Percentiles rank a stretch among this genome's conserved stretches.
Conservation (phyloP, 2,888 invertebrate genomes). For the Archaeoteleia sp. region DNA sequence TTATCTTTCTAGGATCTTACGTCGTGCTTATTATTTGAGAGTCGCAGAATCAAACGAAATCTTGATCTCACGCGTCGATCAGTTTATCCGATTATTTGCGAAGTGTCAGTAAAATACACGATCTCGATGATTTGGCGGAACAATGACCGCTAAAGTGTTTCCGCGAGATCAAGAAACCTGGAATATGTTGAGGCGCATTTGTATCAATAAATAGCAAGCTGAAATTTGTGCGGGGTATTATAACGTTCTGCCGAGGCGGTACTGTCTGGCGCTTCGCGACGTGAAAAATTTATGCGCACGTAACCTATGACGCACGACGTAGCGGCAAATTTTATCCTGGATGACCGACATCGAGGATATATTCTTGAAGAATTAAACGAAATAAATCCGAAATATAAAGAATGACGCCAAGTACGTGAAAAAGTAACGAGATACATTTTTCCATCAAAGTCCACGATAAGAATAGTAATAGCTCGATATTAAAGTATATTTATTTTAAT, state of each 20-base stretch:
- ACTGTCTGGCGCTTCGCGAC: slow-evolving; percentile 20
- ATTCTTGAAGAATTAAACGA: no score
- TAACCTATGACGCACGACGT: slow-evolving; percentile 20
- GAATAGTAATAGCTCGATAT: no score
- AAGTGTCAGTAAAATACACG: neutral
- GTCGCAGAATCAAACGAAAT: slow-evolving; percentile 3
- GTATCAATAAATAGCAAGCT: slow-evolving; percentile 30
- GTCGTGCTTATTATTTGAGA: no score
- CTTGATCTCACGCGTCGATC: neutral
- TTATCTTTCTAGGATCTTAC: no score
- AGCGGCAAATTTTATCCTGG: slow-evolving; percentile 21
- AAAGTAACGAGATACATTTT: no score
- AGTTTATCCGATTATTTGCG: slow-evolving; percentile 5
- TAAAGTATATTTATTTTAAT: no score
- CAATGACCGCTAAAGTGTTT: slow-evolving; percentile 15
- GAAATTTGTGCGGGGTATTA: slow-evolving; percentile 15
- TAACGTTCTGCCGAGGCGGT: slow-evolving; percentile 19
- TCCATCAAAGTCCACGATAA: no score
- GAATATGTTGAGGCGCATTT: slow-evolving; percentile 8
- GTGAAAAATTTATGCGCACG: slow-evolving; percentile 7
- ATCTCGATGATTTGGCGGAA: slow-evolving; percentile 3
- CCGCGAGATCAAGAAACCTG: slow-evolving; percentile 12
- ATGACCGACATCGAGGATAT: neutral
- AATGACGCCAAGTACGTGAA: no score
- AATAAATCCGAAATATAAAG: no score